These are phyloP conservation scores for Sylvia atricapilla DNA, from an alignment of 2,113 vertebrate species.

Conservation along the genomic window DNA sequence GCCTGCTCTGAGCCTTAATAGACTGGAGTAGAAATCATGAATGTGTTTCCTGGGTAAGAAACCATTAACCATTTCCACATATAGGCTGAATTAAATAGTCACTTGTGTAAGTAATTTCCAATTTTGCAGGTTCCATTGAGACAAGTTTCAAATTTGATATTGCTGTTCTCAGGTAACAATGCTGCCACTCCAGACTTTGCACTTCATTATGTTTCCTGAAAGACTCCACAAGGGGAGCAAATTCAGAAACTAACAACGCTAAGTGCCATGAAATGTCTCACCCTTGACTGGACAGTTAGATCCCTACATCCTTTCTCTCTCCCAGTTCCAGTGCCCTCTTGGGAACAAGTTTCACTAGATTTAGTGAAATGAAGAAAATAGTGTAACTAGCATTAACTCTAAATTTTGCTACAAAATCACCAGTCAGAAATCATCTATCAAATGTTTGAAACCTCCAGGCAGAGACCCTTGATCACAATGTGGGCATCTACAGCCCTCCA, in stretches of 20 bases:
- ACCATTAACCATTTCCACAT: background rate
- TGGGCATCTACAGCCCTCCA: background rate
- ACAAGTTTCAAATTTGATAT: background rate
- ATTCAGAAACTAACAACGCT: background rate
- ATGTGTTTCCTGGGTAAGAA: slow-evolving; percentile 5
- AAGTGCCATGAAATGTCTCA: background rate
- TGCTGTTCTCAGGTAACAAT: background rate
- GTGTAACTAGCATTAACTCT: background rate
- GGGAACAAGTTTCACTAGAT: background rate
- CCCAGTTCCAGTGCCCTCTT: background rate
- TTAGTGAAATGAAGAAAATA: background rate
- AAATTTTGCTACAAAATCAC: background rate
- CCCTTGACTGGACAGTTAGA: background rate
- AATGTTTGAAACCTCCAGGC: background rate
- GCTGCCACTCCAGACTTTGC: background rate
- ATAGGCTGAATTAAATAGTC: background rate
- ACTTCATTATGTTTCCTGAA: background rate
- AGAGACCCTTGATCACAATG: background rate
- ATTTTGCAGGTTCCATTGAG: background rate
- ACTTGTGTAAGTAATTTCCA: background rate
- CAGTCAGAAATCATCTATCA: background rate
- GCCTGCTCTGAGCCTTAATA: background rate
- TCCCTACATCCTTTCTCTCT: background rate
- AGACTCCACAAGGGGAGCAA: background rate
- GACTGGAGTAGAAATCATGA: background rate